Percentiles rank a stretch among this genome's conserved stretches.
phyloP scores from a whole-genome alignment of 2,797 vertebrate genomes.

The Ceyx erithaca region DNA sequence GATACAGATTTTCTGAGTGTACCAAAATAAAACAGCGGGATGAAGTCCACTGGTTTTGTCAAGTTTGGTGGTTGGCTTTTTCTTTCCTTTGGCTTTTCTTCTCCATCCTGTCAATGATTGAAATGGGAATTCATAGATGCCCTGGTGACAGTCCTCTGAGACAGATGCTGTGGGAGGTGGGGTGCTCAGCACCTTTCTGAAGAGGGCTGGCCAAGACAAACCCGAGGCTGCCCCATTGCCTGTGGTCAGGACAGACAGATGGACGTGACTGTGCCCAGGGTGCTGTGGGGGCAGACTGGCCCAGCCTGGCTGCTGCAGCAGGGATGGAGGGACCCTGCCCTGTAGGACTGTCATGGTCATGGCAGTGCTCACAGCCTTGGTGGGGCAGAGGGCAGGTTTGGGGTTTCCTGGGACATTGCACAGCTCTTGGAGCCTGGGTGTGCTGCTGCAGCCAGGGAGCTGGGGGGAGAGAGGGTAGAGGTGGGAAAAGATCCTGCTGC shows the following conservation, averaged over 20 bases:
- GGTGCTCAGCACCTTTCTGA: background rate
- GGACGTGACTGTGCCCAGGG: fast-evolving
- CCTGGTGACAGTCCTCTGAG: too few relatives aligned
- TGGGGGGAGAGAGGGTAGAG: background rate
- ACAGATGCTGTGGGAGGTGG: background rate
- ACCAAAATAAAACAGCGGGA: fast-evolving
- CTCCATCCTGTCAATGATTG: fast-evolving
- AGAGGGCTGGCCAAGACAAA: background rate
- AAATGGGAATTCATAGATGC: fast-evolving
- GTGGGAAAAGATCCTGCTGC: background rate
- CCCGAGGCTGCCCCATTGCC: background rate
- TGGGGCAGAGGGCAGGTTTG: background rate
- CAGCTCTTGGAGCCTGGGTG: background rate
- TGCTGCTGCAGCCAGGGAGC: background rate
- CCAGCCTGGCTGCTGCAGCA: background rate
- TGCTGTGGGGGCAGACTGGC: background rate
- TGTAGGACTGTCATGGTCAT: fast-evolving
- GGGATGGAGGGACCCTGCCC: background rate
- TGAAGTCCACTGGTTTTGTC: fast-evolving
- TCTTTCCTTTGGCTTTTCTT: background rate
- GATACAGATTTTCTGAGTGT: fast-evolving
- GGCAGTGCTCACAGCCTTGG: too few relatives aligned
- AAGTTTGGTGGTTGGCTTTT: too few relatives aligned
- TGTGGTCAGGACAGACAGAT: background rate
- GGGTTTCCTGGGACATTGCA: fast-evolving